Percentiles rank a stretch among this genome's conserved stretches.
Evolutionary conservation across 1,140 invertebrate genomes (phyloP).

Genomic region (Calephelis virginiensis): DNA sequence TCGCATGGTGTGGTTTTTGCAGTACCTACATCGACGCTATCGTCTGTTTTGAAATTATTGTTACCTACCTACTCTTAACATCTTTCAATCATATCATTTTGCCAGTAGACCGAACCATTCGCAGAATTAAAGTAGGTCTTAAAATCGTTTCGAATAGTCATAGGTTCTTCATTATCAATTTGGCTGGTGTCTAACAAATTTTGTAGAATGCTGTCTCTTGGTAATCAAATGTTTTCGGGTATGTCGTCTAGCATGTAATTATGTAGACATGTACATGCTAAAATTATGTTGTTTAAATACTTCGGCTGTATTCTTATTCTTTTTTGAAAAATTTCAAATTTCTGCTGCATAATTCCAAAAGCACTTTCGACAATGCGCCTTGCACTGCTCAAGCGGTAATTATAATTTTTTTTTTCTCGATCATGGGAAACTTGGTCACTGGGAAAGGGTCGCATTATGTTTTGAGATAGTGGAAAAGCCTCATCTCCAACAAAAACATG

Average conservation of each 20-base stretch:
- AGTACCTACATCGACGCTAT: too few relatives aligned
- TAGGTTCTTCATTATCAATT: too few relatives aligned
- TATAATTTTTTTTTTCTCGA: conserved; percentile 2
- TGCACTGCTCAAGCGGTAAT: neutral
- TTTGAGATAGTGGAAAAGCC: conserved; percentile 3
- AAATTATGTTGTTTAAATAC: neutral
- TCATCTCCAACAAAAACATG: too few relatives aligned
- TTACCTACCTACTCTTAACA: too few relatives aligned
- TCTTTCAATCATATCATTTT: too few relatives aligned
- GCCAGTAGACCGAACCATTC: too few relatives aligned
- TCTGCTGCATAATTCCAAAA: conserved; percentile 6
- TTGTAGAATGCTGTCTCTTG: neutral
- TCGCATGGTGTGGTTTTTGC: too few relatives aligned
- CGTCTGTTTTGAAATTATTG: too few relatives aligned
- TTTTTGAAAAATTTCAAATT: conserved; percentile 14
- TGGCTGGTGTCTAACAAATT: too few relatives aligned
- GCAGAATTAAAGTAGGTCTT: too few relatives aligned
- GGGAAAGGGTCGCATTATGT: conserved; percentile 6
- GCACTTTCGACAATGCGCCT: neutral
- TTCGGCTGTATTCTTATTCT: neutral
- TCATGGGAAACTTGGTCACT: neutral
- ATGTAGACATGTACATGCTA: conserved; percentile 11
- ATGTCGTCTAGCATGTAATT: too few relatives aligned
- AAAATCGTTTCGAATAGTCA: too few relatives aligned
- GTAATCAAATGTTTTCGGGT: neutral